These are phyloP conservation scores for Columba livia DNA, from an alignment of 2,113 vertebrate genomes.

Conservation along the genomic window DNA sequence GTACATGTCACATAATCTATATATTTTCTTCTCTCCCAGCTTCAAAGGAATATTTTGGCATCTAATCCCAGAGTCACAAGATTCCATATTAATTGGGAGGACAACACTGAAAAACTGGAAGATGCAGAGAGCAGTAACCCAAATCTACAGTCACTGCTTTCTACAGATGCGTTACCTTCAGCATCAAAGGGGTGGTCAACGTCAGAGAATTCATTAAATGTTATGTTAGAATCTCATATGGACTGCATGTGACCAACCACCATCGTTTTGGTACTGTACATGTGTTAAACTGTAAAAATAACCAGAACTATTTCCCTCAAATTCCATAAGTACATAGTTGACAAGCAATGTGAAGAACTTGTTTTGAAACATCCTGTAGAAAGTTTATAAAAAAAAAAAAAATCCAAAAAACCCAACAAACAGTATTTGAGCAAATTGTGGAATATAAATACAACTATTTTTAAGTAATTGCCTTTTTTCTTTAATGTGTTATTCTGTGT, in stretches of 20 bases:
- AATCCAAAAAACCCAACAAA: conserved; percentile 55
- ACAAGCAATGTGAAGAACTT: conserved; percentile 78
- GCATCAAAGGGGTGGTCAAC: conserved; percentile 84
- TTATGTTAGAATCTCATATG: conserved; percentile 87
- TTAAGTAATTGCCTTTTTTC: conserved; percentile 79
- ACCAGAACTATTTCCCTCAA: conserved; percentile 76
- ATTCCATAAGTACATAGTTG: conserved; percentile 77
- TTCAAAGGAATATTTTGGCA: conserved; percentile 86
- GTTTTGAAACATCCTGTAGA: conserved; percentile 81
- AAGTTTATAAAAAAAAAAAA: conserved; percentile 74
- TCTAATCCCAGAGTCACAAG: conserved; percentile 86
- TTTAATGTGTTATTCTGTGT: conserved; percentile 79
- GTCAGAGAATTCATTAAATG: conserved; percentile 83
- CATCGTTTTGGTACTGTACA: conserved; percentile 67
- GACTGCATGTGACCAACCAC: conserved; percentile 83
- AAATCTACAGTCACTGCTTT: conserved; percentile 83
- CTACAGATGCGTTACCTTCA: conserved; percentile 82
- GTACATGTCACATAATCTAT: background rate
- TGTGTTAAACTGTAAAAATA: conserved; percentile 76
- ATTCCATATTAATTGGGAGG: conserved; percentile 88
- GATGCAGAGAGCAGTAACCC: conserved; percentile 83
- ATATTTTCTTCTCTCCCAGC: conserved; percentile 68
- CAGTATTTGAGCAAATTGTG: conserved; percentile 83
- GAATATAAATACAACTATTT: conserved; percentile 87
- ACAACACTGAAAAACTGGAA: conserved; percentile 85